Evolutionary conservation across 2,113 vertebrate genomes (phyloP).

Genomic region (Notarius quadriscutis): DNA sequence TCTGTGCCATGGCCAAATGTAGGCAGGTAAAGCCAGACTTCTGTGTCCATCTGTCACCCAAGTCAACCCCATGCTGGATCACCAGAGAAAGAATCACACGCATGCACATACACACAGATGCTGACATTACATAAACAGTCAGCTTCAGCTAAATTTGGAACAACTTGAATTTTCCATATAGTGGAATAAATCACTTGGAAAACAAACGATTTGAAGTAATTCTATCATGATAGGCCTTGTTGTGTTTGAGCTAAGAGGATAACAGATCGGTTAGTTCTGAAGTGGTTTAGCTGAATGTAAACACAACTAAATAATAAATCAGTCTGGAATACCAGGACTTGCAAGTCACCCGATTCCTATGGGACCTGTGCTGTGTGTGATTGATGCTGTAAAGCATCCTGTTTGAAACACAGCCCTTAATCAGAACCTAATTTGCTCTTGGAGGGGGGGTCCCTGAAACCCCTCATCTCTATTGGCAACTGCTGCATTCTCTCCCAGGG

Average conservation of each 20-base stretch:
- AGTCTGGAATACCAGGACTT: background rate
- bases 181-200: background rate
- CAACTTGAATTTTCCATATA: background rate
- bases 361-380: background rate
- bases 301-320: constrained; percentile 6
- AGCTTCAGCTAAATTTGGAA: background rate
- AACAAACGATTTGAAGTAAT: background rate
- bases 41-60: constrained; percentile 51
- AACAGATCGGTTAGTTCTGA: background rate
- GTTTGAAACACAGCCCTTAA: constrained; percentile 37
- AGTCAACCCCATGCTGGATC: constrained; percentile 30
- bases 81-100: constrained; percentile 17
- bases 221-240: background rate
- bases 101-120: constrained; percentile 12
- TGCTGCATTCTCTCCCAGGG: constrained; percentile 39
- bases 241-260: background rate
- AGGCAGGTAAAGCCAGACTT: constrained; percentile 49
- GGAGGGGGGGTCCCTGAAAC: background rate
- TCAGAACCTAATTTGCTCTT: constrained; percentile 45
- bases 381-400: constrained; percentile 16
- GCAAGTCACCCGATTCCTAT: background rate
- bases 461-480: constrained; percentile 16
- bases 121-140: constrained; percentile 1
- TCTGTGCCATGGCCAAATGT: constrained; percentile 44
- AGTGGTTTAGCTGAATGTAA: constrained; percentile 7